Percentiles rank a stretch among this genome's conserved stretches.
phyloP scores from a whole-genome alignment of 2,888 invertebrate genomes.

The Rhagonycha fulva region DNA sequence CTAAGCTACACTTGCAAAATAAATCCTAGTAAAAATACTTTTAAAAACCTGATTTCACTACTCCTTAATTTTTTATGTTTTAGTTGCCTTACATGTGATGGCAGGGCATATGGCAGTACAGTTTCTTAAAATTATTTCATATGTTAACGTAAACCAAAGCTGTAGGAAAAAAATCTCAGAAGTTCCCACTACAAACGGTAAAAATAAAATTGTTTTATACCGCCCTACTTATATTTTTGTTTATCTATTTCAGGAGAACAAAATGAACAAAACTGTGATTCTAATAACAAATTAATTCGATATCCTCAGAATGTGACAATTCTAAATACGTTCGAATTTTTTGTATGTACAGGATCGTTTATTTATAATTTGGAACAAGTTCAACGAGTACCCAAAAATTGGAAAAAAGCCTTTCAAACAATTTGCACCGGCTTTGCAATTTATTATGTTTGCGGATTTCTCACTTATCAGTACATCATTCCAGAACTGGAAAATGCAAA shows the following conservation, averaged over 20 bases:
- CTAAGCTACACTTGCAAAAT: not conserved
- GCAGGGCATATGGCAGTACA: not conserved
- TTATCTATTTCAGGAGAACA: not conserved
- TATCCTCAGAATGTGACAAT: not conserved
- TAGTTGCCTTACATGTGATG: not conserved
- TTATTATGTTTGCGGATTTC: not conserved
- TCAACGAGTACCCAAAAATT: not conserved
- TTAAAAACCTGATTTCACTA: not conserved
- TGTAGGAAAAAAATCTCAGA: not conserved
- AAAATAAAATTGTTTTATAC: not conserved
- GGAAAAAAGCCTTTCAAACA: not conserved
- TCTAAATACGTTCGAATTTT: not conserved
- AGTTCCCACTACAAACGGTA: not conserved
- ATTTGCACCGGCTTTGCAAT: not conserved
- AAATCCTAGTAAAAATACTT: not conserved
- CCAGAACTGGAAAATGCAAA: not conserved
- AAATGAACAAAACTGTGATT: not conserved
- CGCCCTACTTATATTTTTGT: not conserved
- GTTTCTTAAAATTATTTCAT: not conserved
- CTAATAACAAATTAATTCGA: not conserved
- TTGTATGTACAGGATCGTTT: not conserved
- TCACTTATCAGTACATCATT: not conserved
- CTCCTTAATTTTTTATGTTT: not conserved
- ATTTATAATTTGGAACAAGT: not conserved
- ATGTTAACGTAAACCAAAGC: not conserved